Percentiles rank a stretch among this genome's conserved stretches.
These are phyloP conservation scores for Thera britannica DNA, from an alignment of 2,888 invertebrate genomes.

Conservation along the genomic window DNA sequence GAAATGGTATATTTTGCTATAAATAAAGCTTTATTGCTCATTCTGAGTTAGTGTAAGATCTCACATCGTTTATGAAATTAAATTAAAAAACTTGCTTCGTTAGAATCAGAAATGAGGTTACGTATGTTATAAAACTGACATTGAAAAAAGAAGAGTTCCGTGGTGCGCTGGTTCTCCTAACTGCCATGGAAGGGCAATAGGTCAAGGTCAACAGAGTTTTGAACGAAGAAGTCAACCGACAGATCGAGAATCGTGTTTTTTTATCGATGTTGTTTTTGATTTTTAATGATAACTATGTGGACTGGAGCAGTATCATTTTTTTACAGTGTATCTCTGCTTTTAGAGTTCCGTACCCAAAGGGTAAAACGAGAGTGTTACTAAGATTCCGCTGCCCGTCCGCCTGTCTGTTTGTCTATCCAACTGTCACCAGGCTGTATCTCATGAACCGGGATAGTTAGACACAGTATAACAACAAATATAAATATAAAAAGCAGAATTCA, in stretches of 20 bases:
- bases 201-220: slow-evolving; percentile 25
- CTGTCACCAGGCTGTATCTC: no score
- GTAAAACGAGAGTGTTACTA: no score
- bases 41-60: slow-evolving; percentile 1
- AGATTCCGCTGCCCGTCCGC: no score
- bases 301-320: no score
- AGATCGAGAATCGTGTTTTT: neutral
- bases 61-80: neutral
- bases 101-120: neutral
- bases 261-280: neutral
- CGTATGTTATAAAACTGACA: slow-evolving; percentile 8
- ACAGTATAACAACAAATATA: no score
- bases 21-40: slow-evolving; percentile 8
- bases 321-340: no score
- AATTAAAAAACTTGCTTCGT: neutral
- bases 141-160: slow-evolving; percentile 10
- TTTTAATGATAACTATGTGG: no score
- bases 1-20: slow-evolving; percentile 13
- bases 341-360: no score
- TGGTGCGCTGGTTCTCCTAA: slow-evolving; percentile 9
- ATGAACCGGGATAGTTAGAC: no score
- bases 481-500: no score
- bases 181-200: slow-evolving; percentile 11
- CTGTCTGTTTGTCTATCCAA: no score
- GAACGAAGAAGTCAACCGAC: neutral